Conservation (phyloP, 2,113 vertebrate species). For the Xiphorhynchus elegans region DNA sequence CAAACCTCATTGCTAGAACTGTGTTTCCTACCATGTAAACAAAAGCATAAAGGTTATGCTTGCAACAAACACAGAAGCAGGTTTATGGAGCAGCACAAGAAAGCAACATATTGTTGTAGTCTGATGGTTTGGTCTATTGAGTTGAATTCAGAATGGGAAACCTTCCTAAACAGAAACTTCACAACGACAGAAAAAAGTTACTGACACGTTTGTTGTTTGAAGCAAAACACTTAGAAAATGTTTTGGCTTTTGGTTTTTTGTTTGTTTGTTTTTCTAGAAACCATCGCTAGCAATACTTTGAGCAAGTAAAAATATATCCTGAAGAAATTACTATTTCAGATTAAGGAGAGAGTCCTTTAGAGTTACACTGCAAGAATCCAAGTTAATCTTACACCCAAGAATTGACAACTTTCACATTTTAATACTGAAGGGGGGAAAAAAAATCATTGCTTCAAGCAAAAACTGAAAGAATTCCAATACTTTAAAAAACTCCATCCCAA, state of each 20-base stretch:
- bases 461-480: background rate
- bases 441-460: background rate
- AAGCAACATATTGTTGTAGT: constrained; percentile 23
- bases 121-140: constrained; percentile 49
- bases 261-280: background rate
- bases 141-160: constrained; percentile 42
- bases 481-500: background rate
- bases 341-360: background rate
- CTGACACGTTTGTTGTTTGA: background rate
- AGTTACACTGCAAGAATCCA: background rate
- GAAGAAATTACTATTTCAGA: background rate
- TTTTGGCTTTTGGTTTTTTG: background rate
- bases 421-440: rapidly evolving
- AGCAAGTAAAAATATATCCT: background rate
- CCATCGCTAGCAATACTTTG: background rate
- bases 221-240: background rate
- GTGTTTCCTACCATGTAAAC: constrained; percentile 68
- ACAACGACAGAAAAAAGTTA: background rate
- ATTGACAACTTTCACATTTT: background rate
- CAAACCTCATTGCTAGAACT: constrained; percentile 62
- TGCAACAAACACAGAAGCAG: constrained; percentile 61
- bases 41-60: constrained; percentile 68
- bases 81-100: constrained; percentile 60
- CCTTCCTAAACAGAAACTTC: background rate
- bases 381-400: background rate